Evolutionary conservation across 2,888 invertebrate genomes (phyloP), one percentile per base, ranked within the genome.

Genomic region (Galerucella calmariensis): DNA sequence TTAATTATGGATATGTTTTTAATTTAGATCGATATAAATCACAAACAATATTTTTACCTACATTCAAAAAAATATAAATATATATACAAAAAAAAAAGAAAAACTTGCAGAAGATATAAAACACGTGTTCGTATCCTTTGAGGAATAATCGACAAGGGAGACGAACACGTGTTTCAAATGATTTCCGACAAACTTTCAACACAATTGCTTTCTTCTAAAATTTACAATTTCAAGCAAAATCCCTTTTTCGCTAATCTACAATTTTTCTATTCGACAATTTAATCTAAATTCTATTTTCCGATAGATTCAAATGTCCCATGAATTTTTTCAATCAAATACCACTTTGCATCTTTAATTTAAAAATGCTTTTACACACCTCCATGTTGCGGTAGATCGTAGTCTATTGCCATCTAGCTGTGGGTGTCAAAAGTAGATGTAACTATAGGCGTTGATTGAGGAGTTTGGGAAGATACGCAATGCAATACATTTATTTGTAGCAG

Each of bases 61-160:
- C 53, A 56, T 56, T 56, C n/a, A 56, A 56, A 56, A 56, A 56
- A n/a, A 16, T 53, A 53, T 56, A 56, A 56, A 56, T 56, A 56
- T 0, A 56, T 56, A 56, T 56, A 56, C 16, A 56, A 56, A 56
- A 53, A 6, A 8, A 35, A 35, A 35, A 27, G 3, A 27, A 27
- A 2, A 27, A 27, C 27, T 27, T 27, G 27, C 27, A 27, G 27
- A 27, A 27, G 27, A 1, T 27, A 8, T 35, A 27, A 27, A 27
- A 27, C 27, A 27, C 4, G 27, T 27, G 4, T 27, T 27, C 27
- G 27, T 3, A 2, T 27, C 35, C 35, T 35, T 35, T 35, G 35
- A 35, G 8, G 8, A 35, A 8, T 8, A 35, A 8, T 35, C 35
- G 35, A 5, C 35, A 35, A 35, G 35, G 35, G 35, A 35, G 35